Base-by-base conservation (phyloP, 2,888 invertebrate species). In the Spisula subtruncata region DNA sequence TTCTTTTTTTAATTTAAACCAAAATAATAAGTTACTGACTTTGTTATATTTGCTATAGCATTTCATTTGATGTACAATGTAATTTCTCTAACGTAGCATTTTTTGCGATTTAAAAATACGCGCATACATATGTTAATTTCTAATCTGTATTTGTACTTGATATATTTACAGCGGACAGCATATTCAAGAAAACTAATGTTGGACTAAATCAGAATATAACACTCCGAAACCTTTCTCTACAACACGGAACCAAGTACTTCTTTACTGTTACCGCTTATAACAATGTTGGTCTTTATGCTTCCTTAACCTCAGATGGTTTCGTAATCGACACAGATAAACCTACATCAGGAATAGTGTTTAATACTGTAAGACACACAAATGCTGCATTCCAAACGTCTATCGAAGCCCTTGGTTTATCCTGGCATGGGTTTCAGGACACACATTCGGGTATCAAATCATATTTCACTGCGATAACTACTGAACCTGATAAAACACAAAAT, bases 181-280 rank as follows among this genome's bases (percentile, higher is more conserved):
- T 91, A 14, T 51, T 90, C n/a, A 18, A 32, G 56, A 25, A 32
- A 51, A 54, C 29, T 29, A 71, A 82, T 60, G 85, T 89, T 35
- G 90, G 89, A 32, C n/a, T 89, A 29, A 32, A 66, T 0, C 90
- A 90, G 8, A 80, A 54, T n/a, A 71, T 86, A 8, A 81, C 89
- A 0, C 60, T 92, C 35, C 25, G 60, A 25, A 85, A 90, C 32
- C 1, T 89, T 10, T 79, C 25, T 1, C 83, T 93, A 12, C 32
- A 80, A 80, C 90, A 90, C 41, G 93, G 91, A 48, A 89, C 89
- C 0, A 87, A 71, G 51, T 93, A 93, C 56, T 93, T 84, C 82
- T 83, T 90, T 14, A 91, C 91, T 18, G 87, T 93, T 0, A 88
- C 84, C n/a, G 93, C 93, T 6, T 83, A 86, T 14, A 93, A 93